Evolutionary conservation across 2,797 vertebrate genomes (phyloP).

Genomic region (Hipposideros larvatus): DNA sequence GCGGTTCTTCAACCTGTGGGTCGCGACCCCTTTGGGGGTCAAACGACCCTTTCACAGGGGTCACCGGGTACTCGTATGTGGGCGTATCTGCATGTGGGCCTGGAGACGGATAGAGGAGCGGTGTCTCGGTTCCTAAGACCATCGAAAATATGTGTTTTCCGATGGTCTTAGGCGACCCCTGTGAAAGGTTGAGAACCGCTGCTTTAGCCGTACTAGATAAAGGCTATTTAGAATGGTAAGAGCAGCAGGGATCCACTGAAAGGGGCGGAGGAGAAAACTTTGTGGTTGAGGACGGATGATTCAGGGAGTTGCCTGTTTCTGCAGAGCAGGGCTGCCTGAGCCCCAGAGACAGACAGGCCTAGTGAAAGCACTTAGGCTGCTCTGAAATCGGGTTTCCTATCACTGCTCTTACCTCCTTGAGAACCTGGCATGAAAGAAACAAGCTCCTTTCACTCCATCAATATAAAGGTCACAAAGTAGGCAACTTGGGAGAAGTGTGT

Average conservation of each 20-base stretch:
- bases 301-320: background rate
- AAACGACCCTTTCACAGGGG: no score
- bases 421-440: background rate
- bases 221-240: background rate
- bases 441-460: background rate
- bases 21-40: no score
- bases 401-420: background rate
- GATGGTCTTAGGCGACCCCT: no score
- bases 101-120: no score
- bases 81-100: no score
- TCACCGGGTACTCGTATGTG: no score
- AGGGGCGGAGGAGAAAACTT: background rate
- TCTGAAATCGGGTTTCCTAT: background rate
- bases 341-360: background rate
- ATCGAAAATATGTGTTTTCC: no score
- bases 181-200: no score
- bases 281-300: background rate
- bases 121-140: no score
- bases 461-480: background rate
- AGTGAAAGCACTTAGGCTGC: background rate
- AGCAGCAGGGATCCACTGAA: background rate
- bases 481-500: background rate
- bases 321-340: background rate
- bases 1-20: no score
- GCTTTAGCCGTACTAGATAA: background rate